A percentile compares a stretch with the other conserved stretches of the same genome.
phyloP scores from a whole-genome alignment of 2,888 invertebrate species.

The Cacoxenus indagator region DNA sequence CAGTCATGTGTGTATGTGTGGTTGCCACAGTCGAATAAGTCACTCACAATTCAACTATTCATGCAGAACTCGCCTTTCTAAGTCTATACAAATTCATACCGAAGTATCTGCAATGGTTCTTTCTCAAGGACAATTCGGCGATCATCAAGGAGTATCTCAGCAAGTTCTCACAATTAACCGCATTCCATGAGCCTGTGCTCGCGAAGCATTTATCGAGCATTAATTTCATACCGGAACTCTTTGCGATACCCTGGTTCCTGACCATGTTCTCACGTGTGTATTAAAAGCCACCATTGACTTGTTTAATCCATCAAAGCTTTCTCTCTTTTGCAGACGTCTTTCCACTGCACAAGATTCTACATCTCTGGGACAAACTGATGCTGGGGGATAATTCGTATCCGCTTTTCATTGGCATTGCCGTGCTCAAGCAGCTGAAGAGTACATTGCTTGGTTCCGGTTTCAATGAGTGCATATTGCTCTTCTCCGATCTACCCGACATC shows the following conservation, averaged over 20 bases:
- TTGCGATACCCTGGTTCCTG: slow-evolving; percentile 99
- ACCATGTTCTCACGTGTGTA: slow-evolving; percentile 98
- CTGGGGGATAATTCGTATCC: slow-evolving; percentile 95
- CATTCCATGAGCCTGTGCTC: slow-evolving; percentile 94
- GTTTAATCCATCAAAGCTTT: neutral
- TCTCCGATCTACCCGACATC: slow-evolving; percentile 98
- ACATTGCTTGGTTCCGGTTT: slow-evolving; percentile 91
- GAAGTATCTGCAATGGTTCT: slow-evolving; percentile 96
- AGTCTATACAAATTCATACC: slow-evolving; percentile 96
- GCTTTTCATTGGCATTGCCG: slow-evolving; percentile 93
- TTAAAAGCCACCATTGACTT: neutral
- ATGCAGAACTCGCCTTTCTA: slow-evolving; percentile 90
- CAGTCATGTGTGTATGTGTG: neutral
- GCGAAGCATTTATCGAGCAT: slow-evolving; percentile 93
- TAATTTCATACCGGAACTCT: slow-evolving; percentile 96
- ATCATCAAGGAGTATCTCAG: slow-evolving; percentile 97
- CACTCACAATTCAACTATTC: neutral
- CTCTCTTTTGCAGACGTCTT: slow-evolving; percentile 83
- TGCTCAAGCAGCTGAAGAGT: slow-evolving; percentile 88
- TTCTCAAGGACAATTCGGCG: slow-evolving; percentile 95
- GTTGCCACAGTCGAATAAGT: neutral
- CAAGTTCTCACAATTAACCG: slow-evolving; percentile 95
- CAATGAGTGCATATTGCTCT: slow-evolving; percentile 97
- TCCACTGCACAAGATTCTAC: slow-evolving; percentile 96
- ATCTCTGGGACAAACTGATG: slow-evolving; percentile 96